Evolutionary conservation across 2,797 vertebrate species (phyloP), one percentile per base, ranked within the genome.

Genomic region (Cyclura pinguis): DNA sequence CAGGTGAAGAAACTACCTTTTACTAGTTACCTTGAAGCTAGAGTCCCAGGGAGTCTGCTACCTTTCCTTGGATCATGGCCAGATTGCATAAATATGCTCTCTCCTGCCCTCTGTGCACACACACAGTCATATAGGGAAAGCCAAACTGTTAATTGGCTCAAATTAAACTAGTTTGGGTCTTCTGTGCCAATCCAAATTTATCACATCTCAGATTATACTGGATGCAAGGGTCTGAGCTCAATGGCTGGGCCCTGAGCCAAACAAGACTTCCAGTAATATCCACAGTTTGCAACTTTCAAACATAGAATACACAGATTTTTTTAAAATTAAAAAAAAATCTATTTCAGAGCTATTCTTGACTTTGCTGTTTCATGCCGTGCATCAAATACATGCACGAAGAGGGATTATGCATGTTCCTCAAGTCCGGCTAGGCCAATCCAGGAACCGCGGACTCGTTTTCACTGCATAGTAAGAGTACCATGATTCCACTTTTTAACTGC

Each of bases 1-100:
- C 78, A 88, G 86, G 86, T 73, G 47, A 42, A 91, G 59, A 87
- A 87, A 88, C 78, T 92, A 35, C 73, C 77, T 22, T 73, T 86
- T 67, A 27, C 27, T 27, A 27, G 72, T 69, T 32, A 69, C 29
- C 27, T 13, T n/a, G 32, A 74, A 74, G 32, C 16, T 74, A n/a
- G n/a, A n/a, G 13, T 18, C 4, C 12, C 42, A 78, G 50, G 20
- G 24, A 47, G 24, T 27, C 22, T 78, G 76, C 6, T 22, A 76
- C 13, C 35, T 29, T 69, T 13, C 16, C 3, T 76, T 38, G 73
- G 1, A 47, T 47, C 76, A 27, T 47, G 76, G 20, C 8, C 20
- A 9, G 20, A 8, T 47, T 77, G 38, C 76, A 77, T 24, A 47
- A 47, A 47, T 10, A 24, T 77, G 42, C 20, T n/a, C 12, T 72